phyloP scores from a whole-genome alignment of 2,888 invertebrate genomes.

The Drosophila nigricruria region DNA sequence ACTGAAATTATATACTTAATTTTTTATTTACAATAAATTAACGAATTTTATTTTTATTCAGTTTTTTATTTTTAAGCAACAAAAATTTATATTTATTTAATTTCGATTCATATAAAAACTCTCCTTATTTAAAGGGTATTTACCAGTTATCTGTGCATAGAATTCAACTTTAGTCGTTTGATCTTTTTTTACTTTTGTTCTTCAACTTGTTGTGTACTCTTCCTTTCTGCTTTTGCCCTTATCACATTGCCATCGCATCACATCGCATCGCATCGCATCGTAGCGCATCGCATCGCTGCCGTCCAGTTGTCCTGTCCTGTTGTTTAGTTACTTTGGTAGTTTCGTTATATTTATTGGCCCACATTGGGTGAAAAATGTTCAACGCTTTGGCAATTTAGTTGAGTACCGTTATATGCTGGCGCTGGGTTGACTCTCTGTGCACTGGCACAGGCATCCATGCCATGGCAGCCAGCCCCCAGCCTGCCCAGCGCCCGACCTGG shows the following conservation, averaged over 20 bases:
- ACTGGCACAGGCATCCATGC: neutral
- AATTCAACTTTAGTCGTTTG: constrained; percentile 25
- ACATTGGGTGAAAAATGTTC: constrained; percentile 84
- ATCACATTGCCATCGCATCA: constrained; percentile 9
- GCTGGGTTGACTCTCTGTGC: constrained; percentile 29
- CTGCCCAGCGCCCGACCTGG: neutral
- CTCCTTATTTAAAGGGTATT: constrained; percentile 12
- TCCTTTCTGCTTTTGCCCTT: constrained; percentile 23
- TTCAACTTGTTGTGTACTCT: constrained; percentile 48
- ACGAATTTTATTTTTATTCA: too few relatives aligned
- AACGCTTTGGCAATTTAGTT: constrained; percentile 82
- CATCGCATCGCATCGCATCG: constrained; percentile 1
- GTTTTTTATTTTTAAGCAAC: too few relatives aligned
- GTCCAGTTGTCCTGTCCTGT: constrained; percentile 57
- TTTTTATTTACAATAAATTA: too few relatives aligned
- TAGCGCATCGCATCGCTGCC: constrained; percentile 18
- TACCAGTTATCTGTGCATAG: neutral
- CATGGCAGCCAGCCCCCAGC: too few relatives aligned
- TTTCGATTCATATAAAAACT: neutral
- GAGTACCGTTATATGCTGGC: constrained; percentile 79
- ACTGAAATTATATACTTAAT: neutral
- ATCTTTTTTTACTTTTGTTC: constrained; percentile 21
- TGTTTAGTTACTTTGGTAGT: constrained; percentile 80
- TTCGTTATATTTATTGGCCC: constrained; percentile 85
- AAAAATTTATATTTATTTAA: neutral